Evolutionary conservation across 2,113 vertebrate genomes (phyloP).

Genomic region (Stigmatopora argus): DNA sequence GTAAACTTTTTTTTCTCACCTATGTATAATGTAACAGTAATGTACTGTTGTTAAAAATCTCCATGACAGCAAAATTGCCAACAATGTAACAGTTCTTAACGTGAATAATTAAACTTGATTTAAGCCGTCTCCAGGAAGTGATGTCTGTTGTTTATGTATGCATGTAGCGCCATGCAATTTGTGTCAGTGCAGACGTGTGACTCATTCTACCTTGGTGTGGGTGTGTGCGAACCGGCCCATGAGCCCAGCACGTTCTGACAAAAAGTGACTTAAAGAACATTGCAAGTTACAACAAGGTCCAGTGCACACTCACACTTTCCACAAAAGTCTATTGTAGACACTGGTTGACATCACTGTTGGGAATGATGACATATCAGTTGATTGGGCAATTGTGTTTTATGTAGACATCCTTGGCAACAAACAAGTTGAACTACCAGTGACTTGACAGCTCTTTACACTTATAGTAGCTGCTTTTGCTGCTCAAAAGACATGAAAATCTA

Average conservation of each 20-base stretch:
- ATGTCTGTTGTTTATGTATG: neutral
- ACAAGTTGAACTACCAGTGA: neutral
- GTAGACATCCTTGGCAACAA: neutral
- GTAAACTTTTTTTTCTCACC: neutral
- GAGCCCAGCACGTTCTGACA: slow-evolving; percentile 9
- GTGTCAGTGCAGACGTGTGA: slow-evolving; percentile 7
- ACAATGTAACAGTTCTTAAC: neutral
- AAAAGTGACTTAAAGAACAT: slow-evolving; percentile 10
- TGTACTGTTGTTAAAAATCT: too few species aligned
- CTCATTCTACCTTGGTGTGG: slow-evolving; percentile 9
- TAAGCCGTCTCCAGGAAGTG: neutral
- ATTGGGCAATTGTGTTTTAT: slow-evolving; percentile 3
- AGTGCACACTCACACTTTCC: slow-evolving; percentile 6
- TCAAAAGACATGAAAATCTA: neutral
- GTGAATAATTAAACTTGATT: neutral
- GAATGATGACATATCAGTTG: slow-evolving; percentile 31
- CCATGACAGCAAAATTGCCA: neutral
- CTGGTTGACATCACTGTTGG: slow-evolving; percentile 30
- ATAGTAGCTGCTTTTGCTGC: neutral
- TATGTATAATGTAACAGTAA: too few species aligned
- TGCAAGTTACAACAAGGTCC: slow-evolving; percentile 33
- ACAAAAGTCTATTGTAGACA: slow-evolving; percentile 14
- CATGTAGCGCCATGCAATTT: neutral
- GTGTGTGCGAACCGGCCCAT: slow-evolving; percentile 31
- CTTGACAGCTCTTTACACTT: neutral